Percentiles rank a stretch among this genome's conserved stretches.
Evolutionary conservation across 1,140 invertebrate species (phyloP).

Genomic region (Rhynchophorus ferrugineus): DNA sequence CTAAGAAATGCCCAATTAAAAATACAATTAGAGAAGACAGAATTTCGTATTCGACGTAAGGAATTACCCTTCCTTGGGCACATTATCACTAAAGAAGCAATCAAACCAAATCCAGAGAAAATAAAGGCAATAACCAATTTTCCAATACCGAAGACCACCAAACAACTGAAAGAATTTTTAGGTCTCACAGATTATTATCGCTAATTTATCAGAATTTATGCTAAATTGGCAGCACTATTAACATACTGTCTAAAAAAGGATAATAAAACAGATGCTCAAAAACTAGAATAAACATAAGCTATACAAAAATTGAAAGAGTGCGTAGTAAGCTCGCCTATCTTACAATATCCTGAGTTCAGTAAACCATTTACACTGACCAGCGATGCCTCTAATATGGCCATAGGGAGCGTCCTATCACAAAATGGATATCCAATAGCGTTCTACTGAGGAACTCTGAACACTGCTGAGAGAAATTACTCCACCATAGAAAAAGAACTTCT

Average conservation of each 20-base stretch:
- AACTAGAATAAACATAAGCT: no score
- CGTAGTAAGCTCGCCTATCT: no score
- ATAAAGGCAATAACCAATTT: conserved; percentile 9
- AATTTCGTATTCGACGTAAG: conserved; percentile 26
- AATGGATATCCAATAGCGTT: no score
- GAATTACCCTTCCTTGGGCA: conserved; percentile 26
- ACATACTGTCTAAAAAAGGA: no score
- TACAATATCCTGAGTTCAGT: not conserved
- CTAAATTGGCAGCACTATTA: not conserved
- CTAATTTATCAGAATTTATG: not conserved
- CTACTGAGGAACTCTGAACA: no score
- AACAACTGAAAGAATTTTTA: conserved; percentile 22
- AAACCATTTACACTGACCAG: not conserved
- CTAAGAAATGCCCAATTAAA: conserved; percentile 11
- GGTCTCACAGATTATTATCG: not conserved
- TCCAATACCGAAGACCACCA: conserved; percentile 25
- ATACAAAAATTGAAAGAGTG: no score
- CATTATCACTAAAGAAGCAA: conserved; percentile 8
- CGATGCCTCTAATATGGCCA: no score
- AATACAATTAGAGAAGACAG: conserved; percentile 13
- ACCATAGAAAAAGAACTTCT: conserved; percentile 43
- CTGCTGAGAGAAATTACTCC: conserved; percentile 40
- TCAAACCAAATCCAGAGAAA: conserved; percentile 20
- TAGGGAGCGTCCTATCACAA: no score
- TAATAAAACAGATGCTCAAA: no score